A percentile compares a stretch with the other conserved stretches of the same genome.
Conservation (phyloP, 2,888 invertebrate species). For the Cenopis cana region DNA sequence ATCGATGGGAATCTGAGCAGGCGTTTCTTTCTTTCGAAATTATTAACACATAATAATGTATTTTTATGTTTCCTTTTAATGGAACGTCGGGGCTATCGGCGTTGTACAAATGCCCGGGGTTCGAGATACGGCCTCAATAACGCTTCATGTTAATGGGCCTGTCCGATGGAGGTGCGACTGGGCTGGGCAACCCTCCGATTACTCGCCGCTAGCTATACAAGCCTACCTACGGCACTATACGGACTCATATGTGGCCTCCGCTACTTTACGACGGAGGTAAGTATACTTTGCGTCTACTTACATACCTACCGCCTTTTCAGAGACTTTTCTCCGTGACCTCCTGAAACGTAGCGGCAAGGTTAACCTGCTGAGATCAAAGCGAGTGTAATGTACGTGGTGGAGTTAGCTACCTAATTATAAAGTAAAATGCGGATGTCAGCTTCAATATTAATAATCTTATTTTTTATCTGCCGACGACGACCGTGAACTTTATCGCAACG, state of each 20-base stretch:
- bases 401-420: slow-evolving; percentile 30
- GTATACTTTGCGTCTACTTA: slow-evolving; percentile 10
- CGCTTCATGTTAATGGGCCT: slow-evolving; percentile 77
- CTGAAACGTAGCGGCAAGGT: slow-evolving; percentile 17
- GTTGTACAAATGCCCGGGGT: slow-evolving; percentile 60
- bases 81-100: slow-evolving; percentile 77
- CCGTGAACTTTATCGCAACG: slow-evolving; percentile 51
- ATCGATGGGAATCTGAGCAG: slow-evolving; percentile 58
- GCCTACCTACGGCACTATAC: slow-evolving; percentile 34
- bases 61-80: slow-evolving; percentile 83
- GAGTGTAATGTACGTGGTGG: slow-evolving; percentile 18
- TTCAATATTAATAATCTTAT: slow-evolving; percentile 41
- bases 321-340: slow-evolving; percentile 14
- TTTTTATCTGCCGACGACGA: slow-evolving; percentile 46
- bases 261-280: slow-evolving; percentile 29
- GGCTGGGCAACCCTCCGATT: slow-evolving; percentile 46
- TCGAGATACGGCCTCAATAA: slow-evolving; percentile 76
- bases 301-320: background rate
- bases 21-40: slow-evolving; percentile 75
- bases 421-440: slow-evolving; percentile 42
- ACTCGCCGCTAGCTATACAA: slow-evolving; percentile 41
- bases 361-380: background rate
- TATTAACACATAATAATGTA: slow-evolving; percentile 85
- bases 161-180: slow-evolving; percentile 60
- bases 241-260: slow-evolving; percentile 42